phyloP scores from a whole-genome alignment of 2,797 vertebrate genomes.

The Brachyalestes nurse region DNA sequence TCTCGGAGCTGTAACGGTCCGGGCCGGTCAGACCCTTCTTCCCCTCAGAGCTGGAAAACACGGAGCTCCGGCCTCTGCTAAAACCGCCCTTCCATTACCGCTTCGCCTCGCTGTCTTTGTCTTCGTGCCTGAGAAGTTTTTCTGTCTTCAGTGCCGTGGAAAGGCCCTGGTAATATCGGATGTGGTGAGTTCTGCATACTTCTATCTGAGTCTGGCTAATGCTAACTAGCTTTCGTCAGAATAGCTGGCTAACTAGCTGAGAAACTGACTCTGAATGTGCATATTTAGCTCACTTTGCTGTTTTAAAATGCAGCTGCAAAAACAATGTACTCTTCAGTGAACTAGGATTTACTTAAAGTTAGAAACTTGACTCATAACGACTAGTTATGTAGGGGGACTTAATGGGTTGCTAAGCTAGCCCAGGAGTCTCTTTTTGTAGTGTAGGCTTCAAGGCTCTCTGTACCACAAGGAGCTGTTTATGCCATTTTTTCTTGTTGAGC shows the following conservation, averaged over 20 bases:
- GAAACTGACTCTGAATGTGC: conserved; percentile 50
- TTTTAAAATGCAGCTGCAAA: conserved; percentile 19
- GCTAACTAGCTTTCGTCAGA: conserved; percentile 42
- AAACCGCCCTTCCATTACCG: conserved; percentile 64
- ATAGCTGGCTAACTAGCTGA: conserved; percentile 62
- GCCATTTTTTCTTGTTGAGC: conserved; percentile 11
- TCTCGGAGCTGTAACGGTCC: conserved; percentile 62
- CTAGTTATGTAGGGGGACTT: conserved; percentile 23
- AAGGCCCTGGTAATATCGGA: conserved; percentile 86
- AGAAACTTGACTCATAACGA: conserved; percentile 14
- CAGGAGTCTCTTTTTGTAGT: conserved; percentile 32
- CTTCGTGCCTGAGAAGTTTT: conserved; percentile 65
- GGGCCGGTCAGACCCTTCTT: conserved; percentile 71
- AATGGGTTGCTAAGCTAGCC: conserved; percentile 33
- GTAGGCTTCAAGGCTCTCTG: conserved; percentile 12
- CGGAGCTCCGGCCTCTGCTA: conserved; percentile 73
- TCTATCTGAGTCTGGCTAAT: conserved; percentile 65
- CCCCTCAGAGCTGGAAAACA: conserved; percentile 67
- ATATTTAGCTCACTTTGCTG: not conserved
- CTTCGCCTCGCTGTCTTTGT: conserved; percentile 63
- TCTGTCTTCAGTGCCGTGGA: conserved; percentile 78
- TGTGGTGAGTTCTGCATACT: conserved; percentile 86
- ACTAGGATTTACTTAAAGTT: too few relatives aligned
- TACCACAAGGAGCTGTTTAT: conserved; percentile 10
- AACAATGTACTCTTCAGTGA: not conserved